A percentile compares a stretch with the other conserved stretches of the same genome.
Evolutionary conservation across 2,113 vertebrate genomes (phyloP).

Genomic region (Psittacara wagleri): DNA sequence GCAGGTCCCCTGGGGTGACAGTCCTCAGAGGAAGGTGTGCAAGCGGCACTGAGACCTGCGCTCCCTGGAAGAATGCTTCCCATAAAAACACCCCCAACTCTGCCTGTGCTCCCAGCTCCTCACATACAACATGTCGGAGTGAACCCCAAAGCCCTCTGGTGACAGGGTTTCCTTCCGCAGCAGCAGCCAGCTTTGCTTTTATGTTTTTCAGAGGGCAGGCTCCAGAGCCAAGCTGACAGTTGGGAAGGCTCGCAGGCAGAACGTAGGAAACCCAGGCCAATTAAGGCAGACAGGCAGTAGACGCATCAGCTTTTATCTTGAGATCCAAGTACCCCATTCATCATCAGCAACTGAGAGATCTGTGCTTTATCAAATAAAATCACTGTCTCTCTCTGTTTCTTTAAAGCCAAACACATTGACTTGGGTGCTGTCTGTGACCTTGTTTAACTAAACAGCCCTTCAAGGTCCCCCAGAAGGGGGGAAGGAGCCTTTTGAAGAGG

Average conservation of each 20-base stretch:
- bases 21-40: not conserved
- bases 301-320: constrained; percentile 37
- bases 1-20: not conserved
- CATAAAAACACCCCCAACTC: not conserved
- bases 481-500: not conserved
- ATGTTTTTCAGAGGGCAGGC: not conserved
- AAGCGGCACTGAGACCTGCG: not conserved
- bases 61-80: not conserved
- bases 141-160: not conserved
- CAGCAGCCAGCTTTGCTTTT: not conserved
- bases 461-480: not conserved
- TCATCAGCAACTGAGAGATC: constrained; percentile 2
- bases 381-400: constrained; percentile 17
- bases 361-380: constrained; percentile 51
- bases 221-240: not conserved
- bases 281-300: constrained; percentile 53
- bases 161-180: not conserved
- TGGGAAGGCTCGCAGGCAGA: not conserved
- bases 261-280: constrained; percentile 6
- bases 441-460: constrained; percentile 39
- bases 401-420: not conserved
- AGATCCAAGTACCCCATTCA: constrained; percentile 43
- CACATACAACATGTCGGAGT: not conserved
- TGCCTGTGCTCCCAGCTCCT: not conserved
- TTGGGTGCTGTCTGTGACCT: constrained; percentile 36